Evolutionary conservation across 1,140 invertebrate species (phyloP).

Genomic region (Macrocentrus cingulum): DNA sequence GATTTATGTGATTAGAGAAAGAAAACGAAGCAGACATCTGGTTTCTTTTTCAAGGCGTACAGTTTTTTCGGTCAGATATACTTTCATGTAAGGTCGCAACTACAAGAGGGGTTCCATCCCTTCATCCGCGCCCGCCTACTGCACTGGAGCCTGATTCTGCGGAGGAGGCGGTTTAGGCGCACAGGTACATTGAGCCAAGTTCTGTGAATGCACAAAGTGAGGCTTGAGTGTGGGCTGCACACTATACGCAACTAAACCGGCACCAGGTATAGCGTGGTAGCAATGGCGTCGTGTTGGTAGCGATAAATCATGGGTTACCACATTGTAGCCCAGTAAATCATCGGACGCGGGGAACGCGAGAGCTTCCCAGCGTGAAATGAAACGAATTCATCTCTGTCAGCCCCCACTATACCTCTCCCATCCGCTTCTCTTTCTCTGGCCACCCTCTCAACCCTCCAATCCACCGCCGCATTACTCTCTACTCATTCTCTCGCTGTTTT

Average conservation of each 20-base stretch:
- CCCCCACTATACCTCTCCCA: slow-evolving; percentile 45
- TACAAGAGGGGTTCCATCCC: slow-evolving; percentile 7
- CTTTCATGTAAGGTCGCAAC: not conserved
- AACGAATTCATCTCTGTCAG: slow-evolving; percentile 62
- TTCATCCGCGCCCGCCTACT: not conserved
- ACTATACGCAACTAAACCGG: slow-evolving; percentile 21
- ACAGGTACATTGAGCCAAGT: slow-evolving; percentile 15
- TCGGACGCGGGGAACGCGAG: slow-evolving; percentile 60
- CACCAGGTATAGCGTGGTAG: slow-evolving; percentile 44
- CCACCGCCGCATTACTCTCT: slow-evolving; percentile 42
- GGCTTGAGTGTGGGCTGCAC: slow-evolving; percentile 10
- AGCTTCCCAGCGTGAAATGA: slow-evolving; percentile 64
- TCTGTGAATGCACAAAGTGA: slow-evolving; percentile 4
- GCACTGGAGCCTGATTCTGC: not conserved
- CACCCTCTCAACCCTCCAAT: slow-evolving; percentile 21
- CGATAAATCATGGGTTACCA: slow-evolving; percentile 70
- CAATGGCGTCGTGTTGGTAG: slow-evolving; percentile 48
- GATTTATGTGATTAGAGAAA: not conserved
- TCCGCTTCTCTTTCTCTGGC: slow-evolving; percentile 49
- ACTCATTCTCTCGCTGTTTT: slow-evolving; percentile 40
- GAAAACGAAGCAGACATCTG: not conserved
- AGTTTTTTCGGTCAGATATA: slow-evolving; percentile 4
- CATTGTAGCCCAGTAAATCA: slow-evolving; percentile 70
- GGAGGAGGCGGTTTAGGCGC: slow-evolving; percentile 10
- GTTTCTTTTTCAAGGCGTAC: not conserved